phyloP scores from a whole-genome alignment of 53 echinoderm and acorn worm species.

The Holothuria leucospilota region DNA sequence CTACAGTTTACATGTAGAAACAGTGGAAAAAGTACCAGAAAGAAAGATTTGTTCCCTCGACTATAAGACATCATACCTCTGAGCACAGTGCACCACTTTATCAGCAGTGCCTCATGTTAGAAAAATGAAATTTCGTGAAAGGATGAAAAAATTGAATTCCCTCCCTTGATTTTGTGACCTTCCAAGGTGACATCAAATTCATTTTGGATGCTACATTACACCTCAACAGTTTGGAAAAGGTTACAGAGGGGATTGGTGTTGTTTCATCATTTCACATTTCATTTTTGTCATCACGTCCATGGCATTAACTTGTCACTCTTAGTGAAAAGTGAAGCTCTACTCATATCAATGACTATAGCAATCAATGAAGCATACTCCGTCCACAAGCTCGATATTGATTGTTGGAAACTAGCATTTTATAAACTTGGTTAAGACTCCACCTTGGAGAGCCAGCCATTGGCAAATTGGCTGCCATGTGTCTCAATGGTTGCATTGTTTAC shows the following conservation, averaged over 20 bases:
- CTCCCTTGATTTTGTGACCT: conserved; percentile 14
- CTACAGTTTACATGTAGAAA: too few species aligned
- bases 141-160: too few species aligned
- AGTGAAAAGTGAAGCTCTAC: too few species aligned
- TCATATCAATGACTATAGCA: conserved; percentile 11
- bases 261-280: too few species aligned
- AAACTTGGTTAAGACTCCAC: conserved; percentile 5
- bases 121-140: too few species aligned
- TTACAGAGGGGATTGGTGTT: neutral
- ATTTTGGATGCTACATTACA: conserved; percentile 21
- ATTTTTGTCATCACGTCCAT: too few species aligned
- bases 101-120: too few species aligned
- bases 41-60: too few species aligned
- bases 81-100: too few species aligned
- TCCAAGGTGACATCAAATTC: conserved; percentile 12
- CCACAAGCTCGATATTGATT: conserved; percentile 39
- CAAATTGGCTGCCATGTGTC: conserved; percentile 26
- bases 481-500: conserved; percentile 35
- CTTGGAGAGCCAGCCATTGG: conserved; percentile 25
- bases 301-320: too few species aligned
- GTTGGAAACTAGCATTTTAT: conserved; percentile 3
- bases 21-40: too few species aligned
- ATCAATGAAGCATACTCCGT: conserved; percentile 27
- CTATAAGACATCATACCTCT: too few species aligned
- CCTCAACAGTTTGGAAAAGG: conserved; percentile 21